These are phyloP conservation scores for Tokudaia tokunoshimensis DNA, from an alignment of 2,797 vertebrate species.

Conservation along the genomic window DNA sequence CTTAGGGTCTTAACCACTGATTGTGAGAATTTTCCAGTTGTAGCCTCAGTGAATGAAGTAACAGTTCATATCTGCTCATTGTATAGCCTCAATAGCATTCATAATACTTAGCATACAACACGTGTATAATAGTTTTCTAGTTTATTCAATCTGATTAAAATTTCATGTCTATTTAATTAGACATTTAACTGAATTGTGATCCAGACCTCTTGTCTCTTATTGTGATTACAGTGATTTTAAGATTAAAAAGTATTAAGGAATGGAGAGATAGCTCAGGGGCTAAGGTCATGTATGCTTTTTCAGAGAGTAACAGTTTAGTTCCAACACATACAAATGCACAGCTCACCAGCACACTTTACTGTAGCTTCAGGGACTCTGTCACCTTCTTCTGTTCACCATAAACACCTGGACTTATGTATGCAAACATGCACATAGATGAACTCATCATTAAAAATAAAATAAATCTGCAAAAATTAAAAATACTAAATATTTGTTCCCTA, in stretches of 20 bases:
- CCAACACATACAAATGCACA: not conserved
- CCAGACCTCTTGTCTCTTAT: not conserved
- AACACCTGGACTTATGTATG: not conserved
- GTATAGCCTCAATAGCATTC: not conserved
- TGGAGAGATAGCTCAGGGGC: not conserved
- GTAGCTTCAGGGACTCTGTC: not conserved
- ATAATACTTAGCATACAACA: not conserved
- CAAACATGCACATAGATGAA: not conserved
- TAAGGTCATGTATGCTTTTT: not conserved
- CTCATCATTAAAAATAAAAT: not conserved
- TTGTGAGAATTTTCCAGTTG: not conserved
- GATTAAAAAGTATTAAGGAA: not conserved
- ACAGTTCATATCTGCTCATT: not conserved
- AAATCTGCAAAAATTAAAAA: not conserved
- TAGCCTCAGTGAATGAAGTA: not conserved
- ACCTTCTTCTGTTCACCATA: not conserved
- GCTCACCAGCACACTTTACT: not conserved
- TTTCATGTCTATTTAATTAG: not conserved
- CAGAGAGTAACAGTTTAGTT: not conserved
- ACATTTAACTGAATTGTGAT: not conserved
- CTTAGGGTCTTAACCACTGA: not conserved
- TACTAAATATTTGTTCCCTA: not conserved
- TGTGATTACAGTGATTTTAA: not conserved
- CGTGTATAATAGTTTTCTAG: not conserved
- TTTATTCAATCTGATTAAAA: conserved; percentile 17